phyloP scores from a whole-genome alignment of 2,888 invertebrate genomes.

The Stenolophus ochropezus region DNA sequence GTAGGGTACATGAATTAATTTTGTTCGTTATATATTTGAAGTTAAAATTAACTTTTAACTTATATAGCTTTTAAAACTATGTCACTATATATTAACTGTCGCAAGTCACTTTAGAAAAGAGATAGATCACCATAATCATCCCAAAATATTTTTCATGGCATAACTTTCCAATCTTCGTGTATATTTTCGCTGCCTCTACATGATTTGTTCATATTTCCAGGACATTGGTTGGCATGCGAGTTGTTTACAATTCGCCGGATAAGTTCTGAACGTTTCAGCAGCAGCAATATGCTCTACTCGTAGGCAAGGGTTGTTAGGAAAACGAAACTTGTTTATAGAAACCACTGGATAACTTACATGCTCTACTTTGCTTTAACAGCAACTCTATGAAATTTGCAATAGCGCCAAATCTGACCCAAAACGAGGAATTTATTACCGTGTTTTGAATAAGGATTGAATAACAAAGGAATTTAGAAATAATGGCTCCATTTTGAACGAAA shows the following conservation, averaged over 20 bases:
- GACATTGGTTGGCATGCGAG: conserved; percentile 18
- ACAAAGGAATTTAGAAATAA: not conserved
- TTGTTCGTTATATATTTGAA: too few relatives aligned
- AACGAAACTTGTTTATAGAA: conserved; percentile 36
- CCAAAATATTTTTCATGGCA: not conserved
- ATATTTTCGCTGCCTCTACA: not conserved
- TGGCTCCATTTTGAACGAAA: not conserved
- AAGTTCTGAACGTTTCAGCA: not conserved
- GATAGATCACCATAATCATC: not conserved
- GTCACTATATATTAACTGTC: too few relatives aligned
- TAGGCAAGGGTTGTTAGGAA: conserved; percentile 5
- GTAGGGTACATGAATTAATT: too few relatives aligned
- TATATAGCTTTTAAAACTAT: too few relatives aligned
- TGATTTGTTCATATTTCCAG: conserved; percentile 8
- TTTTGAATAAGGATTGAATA: not conserved
- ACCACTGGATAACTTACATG: conserved; percentile 24
- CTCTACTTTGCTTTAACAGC: not conserved
- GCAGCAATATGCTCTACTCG: not conserved
- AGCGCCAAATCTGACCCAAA: not conserved
- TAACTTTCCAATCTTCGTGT: not conserved
- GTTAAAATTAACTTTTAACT: too few relatives aligned
- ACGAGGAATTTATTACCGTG: not conserved
- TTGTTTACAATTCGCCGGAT: conserved; percentile 21
- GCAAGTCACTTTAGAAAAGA: too few relatives aligned
- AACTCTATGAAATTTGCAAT: conserved; percentile 16